Base-by-base conservation (phyloP, 2,888 invertebrate species). In the Synergus gifuensis region DNA sequence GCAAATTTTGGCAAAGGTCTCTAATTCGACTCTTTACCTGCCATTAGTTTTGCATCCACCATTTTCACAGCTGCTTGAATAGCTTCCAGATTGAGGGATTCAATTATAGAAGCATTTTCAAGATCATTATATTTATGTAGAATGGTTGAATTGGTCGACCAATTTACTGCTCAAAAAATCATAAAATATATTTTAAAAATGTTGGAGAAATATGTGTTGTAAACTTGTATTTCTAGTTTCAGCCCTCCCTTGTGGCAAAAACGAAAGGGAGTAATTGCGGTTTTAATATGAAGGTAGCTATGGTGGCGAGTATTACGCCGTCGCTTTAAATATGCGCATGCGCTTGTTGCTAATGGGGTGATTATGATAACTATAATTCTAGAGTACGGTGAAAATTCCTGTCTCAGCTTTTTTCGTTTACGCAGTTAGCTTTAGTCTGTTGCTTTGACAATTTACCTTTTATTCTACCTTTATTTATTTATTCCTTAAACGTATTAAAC, bases 361-460 rank as follows among this genome's bases (percentile, higher is more conserved):
- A 87, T 85, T 86, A 86, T 84, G 84, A 87, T 86, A 84, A 85
- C 83, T 81, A 85, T 86, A 81, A 80, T 85, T 78, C 80, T 76
- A 2, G 36, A 49, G 49, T 49, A 40, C 73, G 36, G 73, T 22
- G 54, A 73, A 73, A 73, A 54, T 36, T 42, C 60, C 76, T 62
- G 63, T 64, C 76, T 58, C 69, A 40, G n/a, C 63, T 76, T 63
- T 63, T 58, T 78, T 64, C 78, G 76, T 60, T 46, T 76, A 42
- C 76, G 58, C 76, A 76, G 78, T 62, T 58, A 54, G 77, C 69
- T 79, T 67, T 42, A 60, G 66, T 67, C 64, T 76, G 54, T 42
- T 77, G 78, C 36, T 67, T 60, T 81, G 69, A 64, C 66, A 66
- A 64, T 76, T 81, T 64, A 28, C 62, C 69, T 63, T 79, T 54